Evolutionary conservation across 1,140 invertebrate species (phyloP), one percentile per base, ranked within the genome.

Genomic region (Musca domestica): DNA sequence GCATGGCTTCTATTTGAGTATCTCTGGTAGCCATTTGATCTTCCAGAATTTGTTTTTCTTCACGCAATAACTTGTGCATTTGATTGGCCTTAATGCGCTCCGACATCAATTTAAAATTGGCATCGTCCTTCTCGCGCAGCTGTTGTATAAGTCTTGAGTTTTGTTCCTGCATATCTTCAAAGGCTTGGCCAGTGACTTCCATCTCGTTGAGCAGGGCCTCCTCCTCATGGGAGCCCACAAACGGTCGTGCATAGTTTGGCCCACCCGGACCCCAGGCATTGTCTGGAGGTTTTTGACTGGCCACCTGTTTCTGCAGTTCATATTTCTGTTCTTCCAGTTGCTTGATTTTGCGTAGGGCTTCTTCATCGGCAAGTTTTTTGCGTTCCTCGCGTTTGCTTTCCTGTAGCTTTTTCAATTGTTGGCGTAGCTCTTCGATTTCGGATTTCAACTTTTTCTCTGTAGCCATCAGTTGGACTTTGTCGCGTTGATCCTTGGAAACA

Each of bases 81-180:
- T 98, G 95, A 83, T 98, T 98, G 5, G 95, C 94, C 83, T 99
- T 98, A 64, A 98, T 98, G 64, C 95, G 82, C 76, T 99, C 98
- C 0, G 95, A 96, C 96, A 99, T 99, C 0, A 99, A 88, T 83
- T 99, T 99, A 76, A 99, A 98, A 83, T 99, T 99, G 3, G 97
- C 96, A 81, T 99, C 97, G 81, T 99, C 98, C 77, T 99, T 99
- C 80, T 99, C 97, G 3, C 95, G 84, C 17, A 99, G 83, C 82
- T 99, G 96, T 75, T 98, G 95, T 63, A 99, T 94, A 12, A 99
- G 85, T 27, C 97, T 84, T 0, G 94, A 95, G 84, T 99, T 99
- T 83, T 99, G 96, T 78, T 99, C 96, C 83, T 99, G 96, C 95
- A 99, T 98, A 77, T 99, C 96, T 83, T 99, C 97, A 81, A 98